Evolutionary conservation across 2,113 vertebrate species (phyloP), one percentile per base, ranked within the genome.

Genomic region (Myxocyprinus asiaticus): DNA sequence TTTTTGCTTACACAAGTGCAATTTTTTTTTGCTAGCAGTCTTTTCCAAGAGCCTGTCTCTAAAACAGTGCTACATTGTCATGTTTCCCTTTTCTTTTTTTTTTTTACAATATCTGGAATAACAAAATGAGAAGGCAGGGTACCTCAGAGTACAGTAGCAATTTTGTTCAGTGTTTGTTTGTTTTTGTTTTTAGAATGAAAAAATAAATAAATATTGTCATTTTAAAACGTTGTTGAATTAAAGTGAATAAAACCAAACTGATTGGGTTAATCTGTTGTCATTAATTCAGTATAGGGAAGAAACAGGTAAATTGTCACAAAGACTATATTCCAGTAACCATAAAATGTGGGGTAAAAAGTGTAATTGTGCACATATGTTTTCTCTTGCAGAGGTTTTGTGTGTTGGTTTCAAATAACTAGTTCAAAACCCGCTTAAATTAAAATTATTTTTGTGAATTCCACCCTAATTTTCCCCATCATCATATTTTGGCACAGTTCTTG

Each of bases 1-100:
- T 42, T n/a, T 17, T 66, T 77, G 64, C 55, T 67, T 77, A 74
- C 56, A 74, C 71, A 74, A 74, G 15, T 50, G 71, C 17, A 53
- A 78, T 11, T 63, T 63, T 70, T n/a, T 47, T 61, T 61, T 12
- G 8, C 44, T 5, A 33, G n/a, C 15, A 8, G 8, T 53, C 9
- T 66, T 17, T 33, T 33, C 22, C 22, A 66, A 55, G 4, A 61
- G 15, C 61, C n/a, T 7, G 3, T 42, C 42, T 59, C 9, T 6
- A 67, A 66, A 65, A 58, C 61, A 63, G 4, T 72, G 59, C 67
- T 56, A n/a, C 42, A 56, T 17, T 65, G 42, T 10, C 7, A 12
- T 68, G 17, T 22, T 50, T 7, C 15, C 10, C 15, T 45, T 55
- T 55, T 55, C 4, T 59, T 55, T 47, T 73, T 65, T 72, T 5